Conservation (phyloP, 64 coral and sea anemone genomes). For the Montipora efflorescens region DNA sequence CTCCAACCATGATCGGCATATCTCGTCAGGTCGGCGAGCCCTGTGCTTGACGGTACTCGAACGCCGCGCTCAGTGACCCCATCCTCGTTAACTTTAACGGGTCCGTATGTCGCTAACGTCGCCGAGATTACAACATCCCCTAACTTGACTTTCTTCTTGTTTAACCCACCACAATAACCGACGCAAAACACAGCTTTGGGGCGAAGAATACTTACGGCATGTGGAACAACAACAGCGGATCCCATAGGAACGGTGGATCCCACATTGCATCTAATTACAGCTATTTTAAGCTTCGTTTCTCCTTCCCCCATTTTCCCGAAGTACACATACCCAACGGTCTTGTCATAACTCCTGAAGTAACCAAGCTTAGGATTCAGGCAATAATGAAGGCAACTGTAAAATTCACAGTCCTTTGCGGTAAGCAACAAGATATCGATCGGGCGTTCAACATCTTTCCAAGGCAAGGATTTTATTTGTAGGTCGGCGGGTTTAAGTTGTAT, state of each 20-base stretch:
- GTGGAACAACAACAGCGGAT: background rate
- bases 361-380: background rate
- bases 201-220: background rate
- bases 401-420: background rate
- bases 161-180: background rate
- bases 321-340: background rate
- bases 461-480: background rate
- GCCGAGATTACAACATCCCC: slow-evolving; percentile 9
- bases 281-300: background rate
- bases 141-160: background rate
- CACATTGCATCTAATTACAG: background rate
- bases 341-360: background rate
- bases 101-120: slow-evolving; percentile 1
- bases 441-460: background rate
- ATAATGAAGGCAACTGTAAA: background rate
- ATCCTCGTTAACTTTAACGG: background rate
- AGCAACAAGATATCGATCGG: slow-evolving; percentile 10
- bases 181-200: slow-evolving; percentile 24
- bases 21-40: background rate
- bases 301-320: slow-evolving; percentile 6
- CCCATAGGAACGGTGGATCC: background rate
- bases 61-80: background rate
- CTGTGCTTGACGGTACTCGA: background rate
- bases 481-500: background rate
- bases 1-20: background rate